These are phyloP conservation scores for Anser brachyrhynchus DNA, from an alignment of 2,113 vertebrate genomes.

Conservation along the genomic window DNA sequence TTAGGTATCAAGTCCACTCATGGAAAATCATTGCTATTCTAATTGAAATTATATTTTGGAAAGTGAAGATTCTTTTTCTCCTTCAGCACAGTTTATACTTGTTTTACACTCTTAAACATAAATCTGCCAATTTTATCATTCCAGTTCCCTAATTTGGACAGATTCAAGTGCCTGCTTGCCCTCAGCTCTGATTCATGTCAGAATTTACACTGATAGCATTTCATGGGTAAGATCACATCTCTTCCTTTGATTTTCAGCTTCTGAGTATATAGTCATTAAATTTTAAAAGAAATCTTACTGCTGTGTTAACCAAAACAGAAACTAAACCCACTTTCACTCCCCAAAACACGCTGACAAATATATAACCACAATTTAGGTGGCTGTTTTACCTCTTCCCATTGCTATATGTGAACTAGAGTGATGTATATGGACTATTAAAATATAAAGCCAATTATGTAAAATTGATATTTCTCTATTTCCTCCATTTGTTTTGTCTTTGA, in stretches of 20 bases:
- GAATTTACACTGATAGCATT: not conserved
- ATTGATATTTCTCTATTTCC: accelerated
- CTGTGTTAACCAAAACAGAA: not conserved
- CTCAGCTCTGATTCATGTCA: not conserved
- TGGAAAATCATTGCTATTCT: not conserved
- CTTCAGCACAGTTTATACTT: not conserved
- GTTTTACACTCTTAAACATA: not conserved
- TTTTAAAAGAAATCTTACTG: not conserved
- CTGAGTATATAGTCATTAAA: not conserved
- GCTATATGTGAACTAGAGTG: not conserved
- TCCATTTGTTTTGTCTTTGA: not conserved
- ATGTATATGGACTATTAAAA: not conserved
- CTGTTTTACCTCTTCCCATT: not conserved
- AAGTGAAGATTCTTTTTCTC: not conserved
- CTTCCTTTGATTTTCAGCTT: not conserved
- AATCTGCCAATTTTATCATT: not conserved
- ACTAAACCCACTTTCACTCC: not conserved
- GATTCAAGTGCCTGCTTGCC: not conserved
- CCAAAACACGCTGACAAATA: not conserved
- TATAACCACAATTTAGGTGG: not conserved
- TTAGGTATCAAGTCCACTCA: not conserved
- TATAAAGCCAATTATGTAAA: not conserved
- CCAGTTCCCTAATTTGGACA: not conserved
- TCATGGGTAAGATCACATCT: not conserved
- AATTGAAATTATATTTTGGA: not conserved